Percentiles rank a stretch among this genome's conserved stretches.
These are phyloP conservation scores for Brachionus calyciflorus DNA, from an alignment of 1,140 invertebrate genomes.

Conservation along the genomic window DNA sequence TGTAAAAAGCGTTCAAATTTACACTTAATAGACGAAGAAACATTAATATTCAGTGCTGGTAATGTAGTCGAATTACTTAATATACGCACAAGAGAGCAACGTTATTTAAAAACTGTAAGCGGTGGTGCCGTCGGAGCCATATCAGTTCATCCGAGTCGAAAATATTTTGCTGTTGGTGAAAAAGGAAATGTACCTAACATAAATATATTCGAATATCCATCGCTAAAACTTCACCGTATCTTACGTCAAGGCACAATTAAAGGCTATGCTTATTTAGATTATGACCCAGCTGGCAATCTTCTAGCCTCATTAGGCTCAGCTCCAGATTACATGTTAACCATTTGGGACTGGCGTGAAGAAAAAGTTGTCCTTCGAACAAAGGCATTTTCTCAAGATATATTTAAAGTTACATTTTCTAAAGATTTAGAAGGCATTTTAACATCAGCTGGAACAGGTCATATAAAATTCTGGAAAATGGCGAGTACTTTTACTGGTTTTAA, in stretches of 20 bases:
- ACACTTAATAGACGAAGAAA: conserved; percentile 69
- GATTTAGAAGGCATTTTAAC: conserved; percentile 73
- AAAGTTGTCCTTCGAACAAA: conserved; percentile 72
- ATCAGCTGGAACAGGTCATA: conserved; percentile 73
- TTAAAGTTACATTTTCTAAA: conserved; percentile 74
- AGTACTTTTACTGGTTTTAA: conserved; percentile 83
- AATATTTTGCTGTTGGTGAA: conserved; percentile 75
- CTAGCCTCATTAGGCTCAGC: conserved; percentile 77
- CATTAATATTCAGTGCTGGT: conserved; percentile 74
- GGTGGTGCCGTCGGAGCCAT: conserved; percentile 77
- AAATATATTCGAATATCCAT: conserved; percentile 77
- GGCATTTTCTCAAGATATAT: conserved; percentile 73
- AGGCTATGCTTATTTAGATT: conserved; percentile 72
- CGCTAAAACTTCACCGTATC: conserved; percentile 70
- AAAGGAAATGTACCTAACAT: conserved; percentile 70
- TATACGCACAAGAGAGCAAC: conserved; percentile 65
- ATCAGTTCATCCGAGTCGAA: conserved; percentile 69
- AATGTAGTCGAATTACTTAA: conserved; percentile 76
- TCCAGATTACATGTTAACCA: conserved; percentile 78
- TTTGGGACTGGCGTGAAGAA: conserved; percentile 79
- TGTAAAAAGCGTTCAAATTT: conserved; percentile 76
- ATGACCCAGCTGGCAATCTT: conserved; percentile 73
- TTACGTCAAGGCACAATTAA: conserved; percentile 71
- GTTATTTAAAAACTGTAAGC: conserved; percentile 70
- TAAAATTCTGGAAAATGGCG: conserved; percentile 89